Percentiles rank a stretch among this genome's conserved stretches.
Evolutionary conservation across 1,140 invertebrate genomes (phyloP).

Genomic region (Lycorma delicatula): DNA sequence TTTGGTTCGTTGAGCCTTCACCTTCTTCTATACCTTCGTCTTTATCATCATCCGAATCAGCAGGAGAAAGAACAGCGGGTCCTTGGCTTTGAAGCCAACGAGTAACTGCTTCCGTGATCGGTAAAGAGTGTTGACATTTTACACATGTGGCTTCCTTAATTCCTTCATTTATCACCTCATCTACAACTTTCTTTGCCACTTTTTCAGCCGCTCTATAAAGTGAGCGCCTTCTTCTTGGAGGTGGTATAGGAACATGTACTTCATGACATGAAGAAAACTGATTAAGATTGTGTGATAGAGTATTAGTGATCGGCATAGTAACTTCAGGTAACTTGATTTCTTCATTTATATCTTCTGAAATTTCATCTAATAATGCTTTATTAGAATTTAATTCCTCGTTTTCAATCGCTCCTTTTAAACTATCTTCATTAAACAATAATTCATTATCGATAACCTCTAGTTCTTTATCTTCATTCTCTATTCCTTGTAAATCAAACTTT

Average conservation of each 20-base stretch:
- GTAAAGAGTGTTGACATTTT: not conserved
- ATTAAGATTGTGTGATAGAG: not conserved
- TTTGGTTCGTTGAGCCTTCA: conserved; percentile 29
- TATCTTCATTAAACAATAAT: not conserved
- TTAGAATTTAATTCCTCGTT: not conserved
- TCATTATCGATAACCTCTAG: not conserved
- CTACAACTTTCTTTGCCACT: conserved; percentile 9
- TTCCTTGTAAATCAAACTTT: not conserved
- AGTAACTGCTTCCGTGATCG: conserved; percentile 32
- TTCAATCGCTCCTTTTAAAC: not conserved
- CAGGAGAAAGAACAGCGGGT: conserved; percentile 9
- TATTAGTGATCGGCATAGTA: not conserved
- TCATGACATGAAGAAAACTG: conserved; percentile 13
- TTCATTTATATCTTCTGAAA: not conserved
- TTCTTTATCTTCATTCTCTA: too few species aligned
- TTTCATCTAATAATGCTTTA: too few species aligned
- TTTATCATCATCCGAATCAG: conserved; percentile 18
- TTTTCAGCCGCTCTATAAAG: conserved; percentile 16
- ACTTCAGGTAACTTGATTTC: not conserved
- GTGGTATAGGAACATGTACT: conserved; percentile 9
- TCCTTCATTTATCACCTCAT: conserved; percentile 13
- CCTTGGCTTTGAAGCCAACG: conserved; percentile 31
- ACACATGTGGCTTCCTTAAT: conserved; percentile 9
- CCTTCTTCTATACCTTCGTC: conserved; percentile 26
- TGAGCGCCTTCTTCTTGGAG: conserved; percentile 14